Base-by-base conservation (phyloP, 2,797 vertebrate genomes). In the Sylvia borin region DNA sequence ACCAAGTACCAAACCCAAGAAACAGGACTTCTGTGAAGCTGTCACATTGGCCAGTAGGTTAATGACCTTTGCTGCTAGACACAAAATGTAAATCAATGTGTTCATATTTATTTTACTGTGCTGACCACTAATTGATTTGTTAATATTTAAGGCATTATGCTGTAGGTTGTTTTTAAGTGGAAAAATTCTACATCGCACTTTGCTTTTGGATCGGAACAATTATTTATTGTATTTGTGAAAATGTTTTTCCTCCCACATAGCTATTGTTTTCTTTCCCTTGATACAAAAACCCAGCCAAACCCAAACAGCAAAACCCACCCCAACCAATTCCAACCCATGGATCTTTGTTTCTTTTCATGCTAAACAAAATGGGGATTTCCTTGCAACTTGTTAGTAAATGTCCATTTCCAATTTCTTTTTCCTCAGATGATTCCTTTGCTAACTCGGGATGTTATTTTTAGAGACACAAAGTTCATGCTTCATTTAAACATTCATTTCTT, bases 11-110 rank as follows among this genome's bases (percentile, higher is more conserved):
- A 50, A 72, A 77, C 82, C 38, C 74, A 72, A 92, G 71, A 85
- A 94, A 89, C 29, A 88, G 76, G 75, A 88, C 72, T 91, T 57
- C 51, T 96, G 93, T 97, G 95, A 95, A 80, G 51, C 83, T 97
- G 61, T 95, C 76, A 76, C 87, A 82, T 93, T 96, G 96, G 96
- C 97, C 95, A 96, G 95, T 97, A 97, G 81, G 65, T 96, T 97
- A 91, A 90, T 97, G 77, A 96, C 57, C 81, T 93, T 97, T 98
- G 97, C 97, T 98, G 98, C 97, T 98, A 97, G 95, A 85, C 94
- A 83, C 73, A 83, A 94, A 92, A 71, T 60, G 57, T 93, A 97
- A 95, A 94, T 97, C 90, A 72, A 13, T 97, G 80, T 95, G 89
- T 97, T 97, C 82, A 45, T 97, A 97, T 97, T 97, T 97, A 97